Evolutionary conservation across 2,113 vertebrate genomes (phyloP).

Genomic region (Cebus imitator): DNA sequence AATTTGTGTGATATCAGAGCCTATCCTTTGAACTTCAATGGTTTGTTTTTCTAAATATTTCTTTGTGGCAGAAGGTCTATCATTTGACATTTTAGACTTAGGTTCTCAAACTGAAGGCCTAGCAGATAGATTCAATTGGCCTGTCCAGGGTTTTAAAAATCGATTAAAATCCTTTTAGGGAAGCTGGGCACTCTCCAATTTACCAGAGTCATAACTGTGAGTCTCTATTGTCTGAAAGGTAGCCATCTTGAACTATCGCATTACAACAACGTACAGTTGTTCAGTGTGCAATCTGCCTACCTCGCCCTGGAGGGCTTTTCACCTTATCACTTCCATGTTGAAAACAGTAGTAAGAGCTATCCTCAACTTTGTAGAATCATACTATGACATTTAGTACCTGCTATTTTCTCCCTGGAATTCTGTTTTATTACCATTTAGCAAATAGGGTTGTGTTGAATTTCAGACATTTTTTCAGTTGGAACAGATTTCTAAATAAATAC

Average conservation of each 20-base stretch:
- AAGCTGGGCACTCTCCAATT: neutral
- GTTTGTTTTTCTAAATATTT: neutral
- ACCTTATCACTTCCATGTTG: neutral
- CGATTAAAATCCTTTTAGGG: neutral
- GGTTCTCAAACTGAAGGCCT: neutral
- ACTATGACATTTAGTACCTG: slow-evolving; percentile 6
- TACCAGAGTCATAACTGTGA: neutral
- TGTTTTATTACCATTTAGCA: slow-evolving; percentile 57
- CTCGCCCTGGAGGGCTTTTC: neutral
- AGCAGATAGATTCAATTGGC: neutral
- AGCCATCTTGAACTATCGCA: neutral
- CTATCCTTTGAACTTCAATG: neutral
- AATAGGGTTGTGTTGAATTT: slow-evolving; percentile 53
- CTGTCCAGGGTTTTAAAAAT: neutral
- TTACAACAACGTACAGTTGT: neutral
- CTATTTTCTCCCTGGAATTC: slow-evolving; percentile 37
- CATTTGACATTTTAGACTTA: neutral
- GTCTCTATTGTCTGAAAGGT: neutral
- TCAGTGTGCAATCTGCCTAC: neutral
- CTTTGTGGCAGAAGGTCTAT: neutral
- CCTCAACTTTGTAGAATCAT: neutral
- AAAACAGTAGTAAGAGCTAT: slow-evolving; percentile 18
- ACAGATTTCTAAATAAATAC: slow-evolving; percentile 64
- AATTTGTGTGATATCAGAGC: neutral
- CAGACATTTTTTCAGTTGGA: slow-evolving; percentile 45